Conservation (phyloP, 2,888 invertebrate genomes). For the Lumbricus terrestris region DNA sequence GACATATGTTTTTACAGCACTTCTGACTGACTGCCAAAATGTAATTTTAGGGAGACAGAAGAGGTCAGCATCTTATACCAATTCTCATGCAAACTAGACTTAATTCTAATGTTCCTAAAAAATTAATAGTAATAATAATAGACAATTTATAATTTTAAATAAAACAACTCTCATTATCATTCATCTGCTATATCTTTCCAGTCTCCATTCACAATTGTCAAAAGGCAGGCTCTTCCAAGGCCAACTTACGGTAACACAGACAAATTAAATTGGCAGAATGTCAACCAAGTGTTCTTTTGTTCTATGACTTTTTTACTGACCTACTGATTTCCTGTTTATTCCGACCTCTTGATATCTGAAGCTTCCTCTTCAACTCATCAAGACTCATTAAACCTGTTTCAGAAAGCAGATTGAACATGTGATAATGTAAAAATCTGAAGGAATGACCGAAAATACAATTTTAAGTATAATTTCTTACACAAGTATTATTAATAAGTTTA, state of each 20-base stretch:
- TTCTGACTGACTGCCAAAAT: too few relatives aligned
- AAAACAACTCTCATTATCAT: not conserved
- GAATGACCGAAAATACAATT: not conserved
- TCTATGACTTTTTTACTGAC: constrained; percentile 26
- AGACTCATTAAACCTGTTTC: constrained; percentile 65
- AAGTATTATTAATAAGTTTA: too few relatives aligned
- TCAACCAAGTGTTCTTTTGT: not conserved
- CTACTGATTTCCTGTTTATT: constrained; percentile 37
- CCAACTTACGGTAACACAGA: not conserved
- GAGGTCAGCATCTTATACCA: not conserved
- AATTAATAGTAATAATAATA: not conserved
- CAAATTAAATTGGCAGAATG: not conserved
- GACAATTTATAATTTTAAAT: too few relatives aligned
- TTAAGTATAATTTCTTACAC: not conserved
- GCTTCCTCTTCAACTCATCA: constrained; percentile 59
- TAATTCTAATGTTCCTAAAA: not conserved
- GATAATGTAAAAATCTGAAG: not conserved
- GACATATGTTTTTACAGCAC: too few relatives aligned
- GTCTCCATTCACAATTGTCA: not conserved
- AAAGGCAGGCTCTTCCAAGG: too few relatives aligned
- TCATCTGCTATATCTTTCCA: not conserved
- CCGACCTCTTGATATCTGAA: constrained; percentile 54
- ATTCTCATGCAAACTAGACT: not conserved
- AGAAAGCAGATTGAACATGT: not conserved
- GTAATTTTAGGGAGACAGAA: too few relatives aligned